Base-by-base conservation (phyloP, 2,113 vertebrate species). In the Puffinus mauretanicus region DNA sequence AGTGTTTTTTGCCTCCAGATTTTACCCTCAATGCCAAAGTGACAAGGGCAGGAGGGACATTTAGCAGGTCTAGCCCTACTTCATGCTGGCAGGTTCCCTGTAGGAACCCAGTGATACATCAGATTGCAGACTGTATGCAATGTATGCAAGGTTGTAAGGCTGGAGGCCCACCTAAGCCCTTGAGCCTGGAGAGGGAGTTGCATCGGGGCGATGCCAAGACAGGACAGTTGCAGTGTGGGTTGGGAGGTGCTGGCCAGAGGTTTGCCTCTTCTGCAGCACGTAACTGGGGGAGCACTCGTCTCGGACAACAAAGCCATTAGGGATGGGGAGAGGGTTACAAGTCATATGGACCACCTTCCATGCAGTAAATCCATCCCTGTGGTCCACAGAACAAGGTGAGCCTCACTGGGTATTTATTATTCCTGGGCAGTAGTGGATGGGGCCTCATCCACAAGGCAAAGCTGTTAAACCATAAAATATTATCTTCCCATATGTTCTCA, bases 401-500 rank as follows among this genome's bases (percentile, higher is more conserved):
- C 21, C 32, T 76, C 0, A 0, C 2, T 84, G 32, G 16, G 9
- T 86, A 7, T 76, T 88, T 76, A 4, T 70, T 82, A 76, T 80
- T 85, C 61, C 42, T 82, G 38, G 61, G 16, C 46, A 88, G 42
- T 21, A 26, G 34, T 69, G 51, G n/a, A 72, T 91, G 6, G 11
- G 18, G 2, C 9, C 49, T 70, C 49, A 42, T 65, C 49, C 60
- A 77, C 44, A 34, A 8, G 11, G 25, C 29, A 93, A 82, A 86
- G 21, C 57, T 92, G 60, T 62, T 96, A 95, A 81, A 67, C 24
- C 17, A 18, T 77, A 55, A 88, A 94, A 73, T 75, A 58, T 6
- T 70, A 30, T 13, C 34, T 60, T 95, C n/a, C 94, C 82, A 60
- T 83, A 90, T 95, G 91, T 70, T 94, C 73, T 80, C 18, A 16